phyloP scores from a whole-genome alignment of 37 sponge, comb jelly and placozoan genomes.

The Ianthella basta region DNA sequence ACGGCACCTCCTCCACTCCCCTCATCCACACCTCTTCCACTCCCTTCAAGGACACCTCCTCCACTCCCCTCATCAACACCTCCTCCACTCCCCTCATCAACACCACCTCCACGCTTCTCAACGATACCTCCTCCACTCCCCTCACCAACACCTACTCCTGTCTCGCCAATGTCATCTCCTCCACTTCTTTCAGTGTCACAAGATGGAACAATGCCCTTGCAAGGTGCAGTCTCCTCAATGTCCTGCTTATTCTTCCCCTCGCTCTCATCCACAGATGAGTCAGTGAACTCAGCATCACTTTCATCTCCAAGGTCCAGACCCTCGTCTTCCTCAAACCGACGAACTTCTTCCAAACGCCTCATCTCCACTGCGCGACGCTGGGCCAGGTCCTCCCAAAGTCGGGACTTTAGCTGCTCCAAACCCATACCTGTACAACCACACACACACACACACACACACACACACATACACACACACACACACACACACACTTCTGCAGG shows the following conservation, averaged over 20 bases:
- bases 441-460: conserved; percentile 21
- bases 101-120: no score
- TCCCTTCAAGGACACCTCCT: conserved; percentile 2
- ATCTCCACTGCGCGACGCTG: conserved; percentile 56
- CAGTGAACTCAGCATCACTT: conserved; percentile 11
- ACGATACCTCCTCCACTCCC: no score
- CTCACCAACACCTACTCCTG: no score
- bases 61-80: neutral
- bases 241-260: neutral
- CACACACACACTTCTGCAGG: neutral
- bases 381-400: conserved; percentile 46
- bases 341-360: conserved; percentile 34
- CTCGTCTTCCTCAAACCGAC: conserved; percentile 8
- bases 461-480: conserved; percentile 32
- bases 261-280: neutral
- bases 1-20: no score
- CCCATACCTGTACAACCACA: conserved; percentile 47
- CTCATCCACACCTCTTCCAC: no score
- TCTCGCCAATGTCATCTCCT: no score
- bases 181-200: no score
- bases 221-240: neutral
- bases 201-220: neutral
- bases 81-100: no score
- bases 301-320: conserved; percentile 16
- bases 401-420: conserved; percentile 33